Evolutionary conservation across 2,888 invertebrate genomes (phyloP), one percentile per base, ranked within the genome.

Genomic region (Drosophila quinaria): DNA sequence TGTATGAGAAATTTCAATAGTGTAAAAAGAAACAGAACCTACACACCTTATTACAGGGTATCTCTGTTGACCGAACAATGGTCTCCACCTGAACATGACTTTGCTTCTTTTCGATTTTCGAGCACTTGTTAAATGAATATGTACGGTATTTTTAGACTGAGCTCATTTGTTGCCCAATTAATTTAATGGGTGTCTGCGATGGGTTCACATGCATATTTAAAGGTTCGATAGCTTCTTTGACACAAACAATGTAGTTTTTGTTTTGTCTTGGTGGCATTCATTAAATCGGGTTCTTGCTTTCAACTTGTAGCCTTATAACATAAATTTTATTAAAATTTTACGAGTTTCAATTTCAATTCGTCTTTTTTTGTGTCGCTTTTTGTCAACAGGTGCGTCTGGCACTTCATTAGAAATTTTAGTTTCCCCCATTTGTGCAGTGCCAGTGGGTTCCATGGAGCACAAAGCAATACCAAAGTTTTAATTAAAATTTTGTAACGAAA

Each of bases 321-420:
- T 74, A 56, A 59, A 78, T 87, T 71, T 71, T 70, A 80, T 80
- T 77, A 70, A 71, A 81, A 72, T 80, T 80, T 59, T 42, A 63
- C 47, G 60, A 70, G 61, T 61, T 72, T 55, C 50, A 67, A 17
- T 86, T 75, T 58, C 29, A 54, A 70, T 69, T 58, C 41, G 41
- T 11, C 42, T 22, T 50, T 13, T 19, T 19, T 37, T 41, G n/a
- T 31, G 29, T 6, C 60, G 11, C 17, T 9, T 42, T 52, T n/a
- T 10, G 89, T 73, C 87, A 87, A 87, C 84, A 85, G 89, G 84
- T 85, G 87, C 60, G 79, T 41, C 71, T 78, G 83, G 69, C 89
- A 88, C 73, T 83, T 82, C 78, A 84, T 84, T 83, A 80, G 52
- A 70, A 68, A 72, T 73, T 74, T 74, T 33, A 51, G 65, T 75